Percentiles rank a stretch among this genome's conserved stretches.
These are phyloP conservation scores for Marisa cornuarietis DNA, from an alignment of 1,140 invertebrate species.

Conservation along the genomic window DNA sequence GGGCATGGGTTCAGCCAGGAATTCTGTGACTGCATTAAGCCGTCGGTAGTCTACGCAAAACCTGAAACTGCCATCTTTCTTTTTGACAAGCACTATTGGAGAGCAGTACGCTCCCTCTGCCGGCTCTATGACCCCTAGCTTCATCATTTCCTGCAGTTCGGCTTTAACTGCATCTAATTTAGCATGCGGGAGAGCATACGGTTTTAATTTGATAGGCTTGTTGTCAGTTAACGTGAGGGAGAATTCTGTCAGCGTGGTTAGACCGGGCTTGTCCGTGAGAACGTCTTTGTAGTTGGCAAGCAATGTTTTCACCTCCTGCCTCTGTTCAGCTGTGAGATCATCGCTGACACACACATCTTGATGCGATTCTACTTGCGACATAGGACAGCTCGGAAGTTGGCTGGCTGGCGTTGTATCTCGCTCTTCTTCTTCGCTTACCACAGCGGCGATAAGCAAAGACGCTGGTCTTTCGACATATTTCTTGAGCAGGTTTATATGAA, in stretches of 20 bases:
- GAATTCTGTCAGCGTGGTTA: constrained; percentile 32
- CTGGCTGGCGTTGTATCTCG: too few relatives aligned
- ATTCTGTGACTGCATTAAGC: constrained; percentile 32
- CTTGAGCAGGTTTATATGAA: constrained; percentile 3
- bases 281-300: neutral
- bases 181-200: constrained; percentile 58
- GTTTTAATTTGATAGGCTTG: constrained; percentile 31
- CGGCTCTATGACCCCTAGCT: constrained; percentile 57
- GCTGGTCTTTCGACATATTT: neutral
- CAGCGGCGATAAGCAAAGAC: neutral
- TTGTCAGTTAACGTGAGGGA: constrained; percentile 19
- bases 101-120: constrained; percentile 67
- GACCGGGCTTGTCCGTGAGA: constrained; percentile 26
- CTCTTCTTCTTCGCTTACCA: neutral
- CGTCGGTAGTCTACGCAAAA: constrained; percentile 68
- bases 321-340: neutral
- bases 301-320: neutral
- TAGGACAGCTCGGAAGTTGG: neutral
- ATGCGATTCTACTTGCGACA: neutral
- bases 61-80: constrained; percentile 64
- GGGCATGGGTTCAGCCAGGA: constrained; percentile 45
- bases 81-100: constrained; percentile 68
- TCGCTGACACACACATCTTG: neutral
- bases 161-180: constrained; percentile 57
- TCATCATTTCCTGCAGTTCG: constrained; percentile 59